A percentile compares a stretch with the other conserved stretches of the same genome.
Evolutionary conservation across 2,797 vertebrate genomes (phyloP).

Genomic region (Cottoperca gobio): DNA sequence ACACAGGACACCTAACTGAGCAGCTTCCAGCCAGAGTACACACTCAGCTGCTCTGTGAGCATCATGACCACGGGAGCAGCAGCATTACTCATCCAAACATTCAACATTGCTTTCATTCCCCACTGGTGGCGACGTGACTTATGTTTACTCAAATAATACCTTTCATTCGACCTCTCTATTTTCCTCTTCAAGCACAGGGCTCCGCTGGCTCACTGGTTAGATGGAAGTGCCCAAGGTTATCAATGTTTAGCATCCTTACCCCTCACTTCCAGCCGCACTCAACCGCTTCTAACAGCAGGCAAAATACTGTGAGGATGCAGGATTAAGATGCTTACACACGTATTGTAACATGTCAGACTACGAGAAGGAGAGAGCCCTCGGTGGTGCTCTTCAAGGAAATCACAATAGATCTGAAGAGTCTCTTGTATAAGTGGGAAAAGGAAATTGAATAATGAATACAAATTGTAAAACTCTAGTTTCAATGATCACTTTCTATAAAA

Average conservation of each 20-base stretch:
- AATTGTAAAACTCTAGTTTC: slow-evolving; percentile 13
- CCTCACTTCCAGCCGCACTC: slow-evolving; percentile 41
- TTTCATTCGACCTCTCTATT: slow-evolving; percentile 24
- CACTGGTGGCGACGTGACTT: slow-evolving; percentile 36
- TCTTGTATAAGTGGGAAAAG: slow-evolving; percentile 19
- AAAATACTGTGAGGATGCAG: slow-evolving; percentile 2
- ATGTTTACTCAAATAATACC: slow-evolving; percentile 58
- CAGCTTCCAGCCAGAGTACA: slow-evolving; percentile 24
- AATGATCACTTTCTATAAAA: not conserved
- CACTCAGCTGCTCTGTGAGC: slow-evolving; percentile 40
- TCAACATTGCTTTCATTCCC: slow-evolving; percentile 36
- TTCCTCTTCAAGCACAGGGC: slow-evolving; percentile 34
- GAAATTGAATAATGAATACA: slow-evolving; percentile 42
- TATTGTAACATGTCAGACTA: slow-evolving; percentile 27
- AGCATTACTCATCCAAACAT: slow-evolving; percentile 61
- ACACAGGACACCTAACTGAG: slow-evolving; percentile 39
- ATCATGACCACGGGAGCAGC: slow-evolving; percentile 24
- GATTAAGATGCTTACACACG: slow-evolving; percentile 54
- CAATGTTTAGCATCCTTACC: slow-evolving; percentile 50
- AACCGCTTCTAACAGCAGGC: slow-evolving; percentile 24
- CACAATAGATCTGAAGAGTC: slow-evolving; percentile 42
- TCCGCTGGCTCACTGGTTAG: slow-evolving; percentile 27
- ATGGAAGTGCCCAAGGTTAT: slow-evolving; percentile 43
- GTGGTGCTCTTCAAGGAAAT: slow-evolving; percentile 15
- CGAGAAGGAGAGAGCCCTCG: slow-evolving; percentile 32